Evolutionary conservation across 2,888 invertebrate genomes (phyloP).

Genomic region (Cyclophora albipunctata): DNA sequence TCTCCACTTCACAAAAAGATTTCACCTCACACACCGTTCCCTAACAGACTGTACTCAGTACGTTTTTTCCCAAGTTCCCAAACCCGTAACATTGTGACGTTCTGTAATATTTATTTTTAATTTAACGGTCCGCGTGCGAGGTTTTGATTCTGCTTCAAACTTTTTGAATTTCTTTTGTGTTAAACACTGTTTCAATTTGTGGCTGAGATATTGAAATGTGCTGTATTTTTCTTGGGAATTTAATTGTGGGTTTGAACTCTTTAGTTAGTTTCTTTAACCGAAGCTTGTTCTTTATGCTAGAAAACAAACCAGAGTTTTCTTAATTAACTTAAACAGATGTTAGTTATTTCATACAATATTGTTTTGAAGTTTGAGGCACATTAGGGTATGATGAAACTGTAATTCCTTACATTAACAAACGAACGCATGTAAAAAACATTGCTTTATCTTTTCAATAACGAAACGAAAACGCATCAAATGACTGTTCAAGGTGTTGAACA

Average conservation of each 20-base stretch:
- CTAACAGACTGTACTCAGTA: neutral
- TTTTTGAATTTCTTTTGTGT: conserved; percentile 58
- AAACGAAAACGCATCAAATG: too few species aligned
- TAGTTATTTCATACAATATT: too few species aligned
- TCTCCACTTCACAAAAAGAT: conserved; percentile 75
- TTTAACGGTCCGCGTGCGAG: conserved; percentile 66
- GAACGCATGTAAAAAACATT: too few species aligned
- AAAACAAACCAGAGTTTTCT: too few species aligned
- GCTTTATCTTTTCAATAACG: too few species aligned
- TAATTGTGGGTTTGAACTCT: conserved; percentile 11
- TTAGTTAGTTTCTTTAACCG: conserved; percentile 9
- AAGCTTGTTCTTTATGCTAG: too few species aligned
- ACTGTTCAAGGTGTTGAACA: neutral
- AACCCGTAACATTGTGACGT: conserved; percentile 70
- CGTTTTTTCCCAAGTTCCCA: conserved; percentile 6
- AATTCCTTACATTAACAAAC: too few species aligned
- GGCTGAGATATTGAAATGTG: conserved; percentile 39
- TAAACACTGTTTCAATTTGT: conserved; percentile 42
- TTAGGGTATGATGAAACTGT: too few species aligned
- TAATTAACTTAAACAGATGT: too few species aligned
- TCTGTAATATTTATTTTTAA: conserved; percentile 75
- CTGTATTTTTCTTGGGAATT: conserved; percentile 22
- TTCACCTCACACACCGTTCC: conserved; percentile 49
- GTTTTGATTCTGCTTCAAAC: conserved; percentile 57
- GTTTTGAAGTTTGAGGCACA: too few species aligned